A percentile compares a stretch with the other conserved stretches of the same genome.
Conservation (phyloP, 2,113 vertebrate species). For the Pluvialis apricaria region DNA sequence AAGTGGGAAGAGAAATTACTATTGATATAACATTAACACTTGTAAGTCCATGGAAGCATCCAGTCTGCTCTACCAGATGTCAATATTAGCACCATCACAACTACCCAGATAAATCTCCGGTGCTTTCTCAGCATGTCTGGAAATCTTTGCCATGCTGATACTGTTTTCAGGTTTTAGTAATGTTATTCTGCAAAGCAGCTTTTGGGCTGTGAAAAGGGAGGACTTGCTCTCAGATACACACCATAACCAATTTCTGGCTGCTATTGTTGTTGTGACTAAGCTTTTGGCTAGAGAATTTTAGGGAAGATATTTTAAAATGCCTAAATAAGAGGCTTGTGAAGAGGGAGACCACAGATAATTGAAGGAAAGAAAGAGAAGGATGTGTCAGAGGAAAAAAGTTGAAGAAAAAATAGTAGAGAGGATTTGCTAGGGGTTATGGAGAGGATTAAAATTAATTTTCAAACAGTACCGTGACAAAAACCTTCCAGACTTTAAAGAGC, state of each 20-base stretch:
- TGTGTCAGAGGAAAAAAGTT: not conserved
- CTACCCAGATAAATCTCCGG: not conserved
- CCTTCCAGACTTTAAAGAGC: not conserved
- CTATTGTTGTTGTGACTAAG: not conserved
- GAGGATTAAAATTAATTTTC: not conserved
- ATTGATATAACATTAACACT: not conserved
- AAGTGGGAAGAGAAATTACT: not conserved
- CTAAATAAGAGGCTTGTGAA: not conserved
- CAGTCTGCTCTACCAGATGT: not conserved
- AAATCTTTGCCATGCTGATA: not conserved
- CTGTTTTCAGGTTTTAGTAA: not conserved
- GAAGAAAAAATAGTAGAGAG: not conserved
- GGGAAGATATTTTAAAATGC: not conserved
- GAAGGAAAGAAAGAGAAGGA: not conserved
- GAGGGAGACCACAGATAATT: not conserved
- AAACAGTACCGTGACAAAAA: not conserved
- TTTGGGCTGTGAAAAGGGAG: not conserved
- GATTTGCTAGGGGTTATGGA: not conserved
- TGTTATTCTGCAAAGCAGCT: not conserved
- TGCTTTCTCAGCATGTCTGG: not conserved
- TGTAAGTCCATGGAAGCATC: not conserved
- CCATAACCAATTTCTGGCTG: not conserved
- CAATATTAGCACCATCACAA: not conserved
- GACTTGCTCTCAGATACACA: not conserved
- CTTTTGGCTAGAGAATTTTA: not conserved